Percentiles rank a stretch among this genome's conserved stretches.
phyloP scores from a whole-genome alignment of 2,113 vertebrate species.

The Notarius quadriscutis region DNA sequence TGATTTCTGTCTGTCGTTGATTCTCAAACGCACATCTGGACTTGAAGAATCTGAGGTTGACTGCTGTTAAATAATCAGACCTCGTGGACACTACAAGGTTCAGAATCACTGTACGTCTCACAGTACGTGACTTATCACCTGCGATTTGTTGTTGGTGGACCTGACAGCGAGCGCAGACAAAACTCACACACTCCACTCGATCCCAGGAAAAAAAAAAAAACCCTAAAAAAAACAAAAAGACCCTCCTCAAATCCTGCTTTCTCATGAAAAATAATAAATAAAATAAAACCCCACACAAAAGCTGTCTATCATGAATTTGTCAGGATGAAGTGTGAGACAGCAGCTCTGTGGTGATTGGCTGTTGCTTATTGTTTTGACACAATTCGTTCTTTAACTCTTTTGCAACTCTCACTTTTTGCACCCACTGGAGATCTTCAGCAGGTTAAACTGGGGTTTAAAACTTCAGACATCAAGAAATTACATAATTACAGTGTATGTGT shows the following conservation, averaged over 20 bases:
- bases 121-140: not conserved
- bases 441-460: too few relatives aligned
- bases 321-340: not conserved
- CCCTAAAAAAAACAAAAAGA: too few relatives aligned
- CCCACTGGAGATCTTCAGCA: too few relatives aligned
- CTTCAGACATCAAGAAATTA: too few relatives aligned
- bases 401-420: too few relatives aligned
- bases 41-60: not conserved
- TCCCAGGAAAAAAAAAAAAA: too few relatives aligned
- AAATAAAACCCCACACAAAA: not conserved
- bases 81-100: not conserved
- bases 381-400: too few relatives aligned
- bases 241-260: not conserved
- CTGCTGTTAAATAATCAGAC: not conserved
- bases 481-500: too few relatives aligned
- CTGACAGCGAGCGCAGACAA: not conserved
- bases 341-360: not conserved
- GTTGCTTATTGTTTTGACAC: not conserved
- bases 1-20: conserved; percentile 38
- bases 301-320: not conserved
- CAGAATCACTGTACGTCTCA: not conserved
- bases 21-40: not conserved
- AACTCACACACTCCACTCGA: not conserved
- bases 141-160: not conserved
- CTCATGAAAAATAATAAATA: not conserved